A percentile compares a stretch with the other conserved stretches of the same genome.
These are phyloP conservation scores for Oscheius sp. DNA, from an alignment of 2,888 invertebrate species.

Conservation along the genomic window DNA sequence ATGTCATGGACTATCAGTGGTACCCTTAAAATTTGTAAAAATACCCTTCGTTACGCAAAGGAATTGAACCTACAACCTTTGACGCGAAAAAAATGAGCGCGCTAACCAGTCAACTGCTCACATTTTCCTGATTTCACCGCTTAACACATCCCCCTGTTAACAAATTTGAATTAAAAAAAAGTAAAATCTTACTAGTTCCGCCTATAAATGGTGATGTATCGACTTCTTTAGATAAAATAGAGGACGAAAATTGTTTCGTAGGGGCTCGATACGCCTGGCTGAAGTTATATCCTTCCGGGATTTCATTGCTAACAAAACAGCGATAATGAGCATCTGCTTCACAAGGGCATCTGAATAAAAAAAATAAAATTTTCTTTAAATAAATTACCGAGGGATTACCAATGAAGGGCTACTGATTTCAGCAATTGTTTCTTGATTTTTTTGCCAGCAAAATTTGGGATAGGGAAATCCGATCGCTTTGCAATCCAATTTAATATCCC, in stretches of 20 bases:
- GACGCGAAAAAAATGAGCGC: too few relatives aligned
- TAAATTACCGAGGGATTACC: constrained; percentile 47
- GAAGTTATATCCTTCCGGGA: constrained; percentile 46
- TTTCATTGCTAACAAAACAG: constrained; percentile 46
- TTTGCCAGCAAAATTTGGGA: constrained; percentile 73
- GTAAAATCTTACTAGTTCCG: constrained; percentile 43
- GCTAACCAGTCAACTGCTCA: too few relatives aligned
- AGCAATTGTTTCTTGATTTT: constrained; percentile 45
- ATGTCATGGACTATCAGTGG: too few relatives aligned
- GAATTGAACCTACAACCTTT: too few relatives aligned
- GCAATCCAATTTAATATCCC: constrained; percentile 61
- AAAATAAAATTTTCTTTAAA: constrained; percentile 14
- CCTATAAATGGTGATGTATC: constrained; percentile 53
- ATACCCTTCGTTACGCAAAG: too few relatives aligned
- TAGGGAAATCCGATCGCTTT: constrained; percentile 74
- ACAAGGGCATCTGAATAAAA: constrained; percentile 53
- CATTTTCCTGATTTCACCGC: too few relatives aligned
- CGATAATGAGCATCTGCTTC: constrained; percentile 43
- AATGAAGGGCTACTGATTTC: constrained; percentile 42
- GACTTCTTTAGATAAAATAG: constrained; percentile 58
- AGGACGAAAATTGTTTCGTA: constrained; percentile 58
- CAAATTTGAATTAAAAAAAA: too few relatives aligned
- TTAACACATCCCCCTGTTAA: too few relatives aligned
- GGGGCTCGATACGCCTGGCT: constrained; percentile 46
- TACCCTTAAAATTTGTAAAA: too few relatives aligned